These are phyloP conservation scores for Apeira syringaria DNA, from an alignment of 2,888 invertebrate species.

Conservation along the genomic window DNA sequence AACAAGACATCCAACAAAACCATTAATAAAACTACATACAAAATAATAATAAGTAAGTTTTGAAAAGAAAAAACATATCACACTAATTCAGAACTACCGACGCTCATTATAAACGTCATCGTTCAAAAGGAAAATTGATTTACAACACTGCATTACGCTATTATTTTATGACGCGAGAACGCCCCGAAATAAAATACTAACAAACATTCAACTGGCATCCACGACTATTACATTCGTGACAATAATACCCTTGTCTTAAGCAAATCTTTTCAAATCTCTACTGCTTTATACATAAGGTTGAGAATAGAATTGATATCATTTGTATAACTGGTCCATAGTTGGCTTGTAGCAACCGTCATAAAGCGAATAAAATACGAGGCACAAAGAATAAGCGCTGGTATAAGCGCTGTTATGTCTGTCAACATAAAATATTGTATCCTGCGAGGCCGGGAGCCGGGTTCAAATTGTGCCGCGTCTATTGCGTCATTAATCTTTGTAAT, in stretches of 20 bases:
- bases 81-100: constrained; percentile 70
- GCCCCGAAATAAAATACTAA: constrained; percentile 82
- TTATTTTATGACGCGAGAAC: constrained; percentile 82
- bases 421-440: constrained; percentile 83
- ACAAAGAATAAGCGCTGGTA: constrained; percentile 83
- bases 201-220: constrained; percentile 81
- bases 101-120: constrained; percentile 76
- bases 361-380: constrained; percentile 83
- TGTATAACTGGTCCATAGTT: constrained; percentile 39
- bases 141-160: constrained; percentile 79
- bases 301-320: constrained; percentile 31
- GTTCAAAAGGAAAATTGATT: constrained; percentile 80
- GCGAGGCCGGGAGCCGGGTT: constrained; percentile 66
- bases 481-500: constrained; percentile 75
- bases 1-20: constrained; percentile 35
- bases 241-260: constrained; percentile 32
- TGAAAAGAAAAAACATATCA: constrained; percentile 53
- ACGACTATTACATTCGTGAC: constrained; percentile 73
- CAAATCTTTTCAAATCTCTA: constrained; percentile 34
- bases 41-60: constrained; percentile 56
- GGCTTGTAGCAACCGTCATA: constrained; percentile 67
- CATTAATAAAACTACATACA: constrained; percentile 56
- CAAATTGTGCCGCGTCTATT: constrained; percentile 76
- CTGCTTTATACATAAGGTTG: constrained; percentile 32
- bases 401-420: constrained; percentile 83